Conservation (phyloP, 2,888 invertebrate species). For the Cylindroiulus punctatus region DNA sequence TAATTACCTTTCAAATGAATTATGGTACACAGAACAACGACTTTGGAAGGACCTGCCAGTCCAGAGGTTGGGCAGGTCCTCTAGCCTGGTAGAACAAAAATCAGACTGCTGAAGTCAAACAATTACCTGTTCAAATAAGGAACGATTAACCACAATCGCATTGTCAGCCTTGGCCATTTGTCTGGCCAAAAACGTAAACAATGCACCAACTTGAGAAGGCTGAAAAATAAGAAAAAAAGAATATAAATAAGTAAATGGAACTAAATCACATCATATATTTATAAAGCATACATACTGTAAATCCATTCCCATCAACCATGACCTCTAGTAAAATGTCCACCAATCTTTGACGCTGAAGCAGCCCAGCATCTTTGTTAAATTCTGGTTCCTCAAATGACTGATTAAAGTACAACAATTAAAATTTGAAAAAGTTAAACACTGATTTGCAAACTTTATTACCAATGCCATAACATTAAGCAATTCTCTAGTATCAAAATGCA, state of each 20-base stretch:
- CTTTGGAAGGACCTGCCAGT: too few species aligned
- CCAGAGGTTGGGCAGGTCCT: too few species aligned
- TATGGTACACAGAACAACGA: too few species aligned
- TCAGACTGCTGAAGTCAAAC: not conserved
- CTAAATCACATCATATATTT: not conserved
- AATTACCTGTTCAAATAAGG: slow-evolving; percentile 71
- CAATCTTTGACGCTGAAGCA: slow-evolving; percentile 77
- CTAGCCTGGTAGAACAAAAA: not conserved
- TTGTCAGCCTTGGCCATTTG: slow-evolving; percentile 71
- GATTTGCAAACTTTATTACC: slow-evolving; percentile 61
- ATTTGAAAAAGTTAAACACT: not conserved
- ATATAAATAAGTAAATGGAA: not conserved
- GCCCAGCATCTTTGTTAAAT: slow-evolving; percentile 78
- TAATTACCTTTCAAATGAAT: too few species aligned
- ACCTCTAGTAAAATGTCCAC: slow-evolving; percentile 82
- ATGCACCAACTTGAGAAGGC: slow-evolving; percentile 73
- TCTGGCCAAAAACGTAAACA: slow-evolving; percentile 75
- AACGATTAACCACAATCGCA: slow-evolving; percentile 68
- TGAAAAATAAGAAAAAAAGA: slow-evolving; percentile 62
- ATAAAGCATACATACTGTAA: slow-evolving; percentile 70
- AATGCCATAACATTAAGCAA: slow-evolving; percentile 85
- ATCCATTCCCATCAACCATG: slow-evolving; percentile 74
- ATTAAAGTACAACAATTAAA: slow-evolving; percentile 52
- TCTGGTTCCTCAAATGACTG: slow-evolving; percentile 82
- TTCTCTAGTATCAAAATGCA: slow-evolving; percentile 85